Evolutionary conservation across 2,888 invertebrate genomes (phyloP).

Genomic region (Pseudanteris insignis): DNA sequence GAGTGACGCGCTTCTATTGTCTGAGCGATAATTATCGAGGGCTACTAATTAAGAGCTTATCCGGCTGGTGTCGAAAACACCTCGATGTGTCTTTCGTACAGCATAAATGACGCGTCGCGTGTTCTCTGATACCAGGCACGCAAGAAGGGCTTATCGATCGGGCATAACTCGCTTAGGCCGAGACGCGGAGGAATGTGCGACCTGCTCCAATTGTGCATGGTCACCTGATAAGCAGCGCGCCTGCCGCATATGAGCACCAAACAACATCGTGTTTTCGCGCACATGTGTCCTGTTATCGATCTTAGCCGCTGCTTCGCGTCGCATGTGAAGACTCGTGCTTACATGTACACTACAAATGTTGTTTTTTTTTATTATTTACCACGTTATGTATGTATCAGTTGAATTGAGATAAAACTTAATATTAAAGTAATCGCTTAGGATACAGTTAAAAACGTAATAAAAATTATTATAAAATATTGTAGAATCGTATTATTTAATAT

Average conservation of each 20-base stretch:
- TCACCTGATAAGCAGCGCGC: slow-evolving; percentile 56
- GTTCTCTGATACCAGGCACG: slow-evolving; percentile 52
- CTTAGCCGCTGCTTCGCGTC: no score
- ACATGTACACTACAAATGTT: no score
- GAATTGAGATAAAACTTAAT: no score
- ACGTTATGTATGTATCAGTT: no score
- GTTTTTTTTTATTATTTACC: no score
- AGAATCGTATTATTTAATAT: no score
- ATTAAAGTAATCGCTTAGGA: no score
- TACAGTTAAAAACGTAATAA: no score
- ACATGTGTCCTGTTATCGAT: slow-evolving; percentile 30
- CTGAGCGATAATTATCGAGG: slow-evolving; percentile 58
- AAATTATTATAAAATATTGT: no score
- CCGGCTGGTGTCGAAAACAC: slow-evolving; percentile 30
- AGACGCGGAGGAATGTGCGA: slow-evolving; percentile 39
- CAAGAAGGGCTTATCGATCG: slow-evolving; percentile 39
- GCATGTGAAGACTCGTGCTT: no score
- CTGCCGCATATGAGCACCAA: slow-evolving; percentile 62
- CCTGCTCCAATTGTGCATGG: slow-evolving; percentile 41
- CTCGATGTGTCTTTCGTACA: slow-evolving; percentile 44
- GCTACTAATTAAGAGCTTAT: slow-evolving; percentile 53
- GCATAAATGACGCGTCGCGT: slow-evolving; percentile 57
- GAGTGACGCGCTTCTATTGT: slow-evolving; percentile 62
- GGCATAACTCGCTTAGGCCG: not conserved
- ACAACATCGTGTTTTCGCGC: slow-evolving; percentile 47